Evolutionary conservation across 2,113 vertebrate genomes (phyloP).

Genomic region (Pipa parva): DNA sequence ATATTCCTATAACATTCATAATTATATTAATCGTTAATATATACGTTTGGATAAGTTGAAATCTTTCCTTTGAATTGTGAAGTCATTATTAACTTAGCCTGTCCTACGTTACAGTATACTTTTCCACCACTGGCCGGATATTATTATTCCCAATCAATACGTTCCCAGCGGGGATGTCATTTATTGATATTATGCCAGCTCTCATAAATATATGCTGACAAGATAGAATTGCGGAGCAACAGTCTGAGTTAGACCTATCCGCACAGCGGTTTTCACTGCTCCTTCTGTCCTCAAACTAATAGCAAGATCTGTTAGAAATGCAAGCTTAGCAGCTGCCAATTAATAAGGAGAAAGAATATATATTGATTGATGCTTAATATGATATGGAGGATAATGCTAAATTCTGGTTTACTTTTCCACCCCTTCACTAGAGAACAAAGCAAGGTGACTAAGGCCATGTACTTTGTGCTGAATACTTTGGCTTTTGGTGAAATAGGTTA

Average conservation of each 20-base stretch:
- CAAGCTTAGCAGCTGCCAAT: slow-evolving; percentile 29
- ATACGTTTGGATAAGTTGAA: background rate
- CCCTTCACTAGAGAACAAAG: background rate
- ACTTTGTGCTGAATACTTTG: background rate
- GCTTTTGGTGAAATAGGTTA: too few relatives aligned
- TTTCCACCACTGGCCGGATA: slow-evolving; percentile 49
- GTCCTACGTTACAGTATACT: slow-evolving; percentile 42
- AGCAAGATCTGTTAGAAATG: slow-evolving; percentile 35
- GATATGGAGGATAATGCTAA: slow-evolving; percentile 1
- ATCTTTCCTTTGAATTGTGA: slow-evolving; percentile 4
- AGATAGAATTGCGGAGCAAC: slow-evolving; percentile 46
- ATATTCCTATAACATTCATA: background rate
- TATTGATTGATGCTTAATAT: slow-evolving; percentile 41
- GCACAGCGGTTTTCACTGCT: slow-evolving; percentile 31
- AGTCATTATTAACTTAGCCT: slow-evolving; percentile 45
- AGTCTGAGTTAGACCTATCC: slow-evolving; percentile 38
- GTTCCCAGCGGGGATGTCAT: slow-evolving; percentile 54
- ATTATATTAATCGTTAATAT: background rate
- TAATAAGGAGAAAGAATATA: slow-evolving; percentile 37
- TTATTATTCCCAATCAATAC: slow-evolving; percentile 48
- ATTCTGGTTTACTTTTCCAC: background rate
- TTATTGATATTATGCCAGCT: slow-evolving; percentile 50
- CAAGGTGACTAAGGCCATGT: background rate
- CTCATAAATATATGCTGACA: slow-evolving; percentile 51
- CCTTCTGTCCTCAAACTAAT: slow-evolving; percentile 31